Evolutionary conservation across 2,113 vertebrate genomes (phyloP), one percentile per base, ranked within the genome.

Genomic region (Todiramphus chloris): DNA sequence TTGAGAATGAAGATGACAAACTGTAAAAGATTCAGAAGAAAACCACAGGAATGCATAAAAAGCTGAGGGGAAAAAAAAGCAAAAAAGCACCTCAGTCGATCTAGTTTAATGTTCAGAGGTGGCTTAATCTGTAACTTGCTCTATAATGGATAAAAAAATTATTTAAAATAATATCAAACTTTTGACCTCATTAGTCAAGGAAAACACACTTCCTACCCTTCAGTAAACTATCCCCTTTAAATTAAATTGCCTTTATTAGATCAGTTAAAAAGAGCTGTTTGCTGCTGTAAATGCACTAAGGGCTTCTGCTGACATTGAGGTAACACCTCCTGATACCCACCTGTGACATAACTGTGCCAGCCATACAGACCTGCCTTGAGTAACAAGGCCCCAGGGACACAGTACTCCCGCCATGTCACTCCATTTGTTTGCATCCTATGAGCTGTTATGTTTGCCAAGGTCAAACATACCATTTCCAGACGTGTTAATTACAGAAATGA

Each of bases 1-100:
- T 96, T 59, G n/a, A 85, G 81, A 93, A 89, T 51, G 78, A 94
- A 91, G 81, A 89, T 83, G 78, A 93, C 51, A 89, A 94, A 89
- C 81, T 67, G 75, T 55, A 85, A 79, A 90, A 79, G 67, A 76
- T 35, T 69, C 83, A 73, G 62, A 82, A 69, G 74, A 76, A 82
- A 89, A 69, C 53, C 67, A 72, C 28, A 16, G 50, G 19, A 92
- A 82, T 9, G 19, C 19, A 87, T 72, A 87, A 88, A 87, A 76
- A 0, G 1, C 20, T 44, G 8, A 7, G 60, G 7, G 23, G 16
- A 3, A 4, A 8, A 35, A 39, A 11, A 2, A 7, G 5, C 5
- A 25, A 7, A 31, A 31, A 15, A 20, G 39, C 10, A 50, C 33
- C 30, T 94, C 21, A 51, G 50, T 83, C 67, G 39, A 43, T 46